Percentiles rank a stretch among this genome's conserved stretches.
Evolutionary conservation across 2,113 vertebrate genomes (phyloP).

Genomic region (Lepus europaeus): DNA sequence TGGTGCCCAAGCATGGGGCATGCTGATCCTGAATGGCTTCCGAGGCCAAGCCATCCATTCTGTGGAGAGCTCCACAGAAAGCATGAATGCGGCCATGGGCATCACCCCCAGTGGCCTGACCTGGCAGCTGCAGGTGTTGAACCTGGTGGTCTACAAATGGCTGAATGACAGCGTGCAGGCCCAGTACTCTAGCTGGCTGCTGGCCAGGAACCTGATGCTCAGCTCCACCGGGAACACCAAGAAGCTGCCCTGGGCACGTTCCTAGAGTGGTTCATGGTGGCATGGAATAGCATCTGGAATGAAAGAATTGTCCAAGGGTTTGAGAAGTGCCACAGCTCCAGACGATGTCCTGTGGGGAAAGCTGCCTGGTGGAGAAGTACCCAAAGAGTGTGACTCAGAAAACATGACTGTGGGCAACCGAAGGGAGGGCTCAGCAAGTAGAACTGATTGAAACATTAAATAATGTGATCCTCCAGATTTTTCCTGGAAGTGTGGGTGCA

Average conservation of each 20-base stretch:
- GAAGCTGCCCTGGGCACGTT: constrained; percentile 81
- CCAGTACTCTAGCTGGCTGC: constrained; percentile 82
- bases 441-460: too few relatives aligned
- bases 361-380: constrained; percentile 51
- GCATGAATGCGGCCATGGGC: constrained; percentile 81
- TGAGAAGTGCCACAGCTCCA: constrained; percentile 80
- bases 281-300: constrained; percentile 80
- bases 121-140: constrained; percentile 82
- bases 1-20: constrained; percentile 65
- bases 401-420: constrained; percentile 10
- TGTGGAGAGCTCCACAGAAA: constrained; percentile 76
- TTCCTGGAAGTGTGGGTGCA: too few relatives aligned
- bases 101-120: constrained; percentile 81
- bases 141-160: constrained; percentile 80
- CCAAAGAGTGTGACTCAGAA: constrained; percentile 49
- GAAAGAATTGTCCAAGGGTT: constrained; percentile 81
- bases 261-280: constrained; percentile 84
- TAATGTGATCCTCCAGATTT: too few relatives aligned
- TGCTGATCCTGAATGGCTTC: constrained; percentile 82
- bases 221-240: constrained; percentile 82
- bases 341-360: constrained; percentile 73
- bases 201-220: constrained; percentile 79
- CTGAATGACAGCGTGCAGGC: constrained; percentile 81
- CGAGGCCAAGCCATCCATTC: constrained; percentile 77
- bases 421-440: neutral